phyloP scores from a whole-genome alignment of 1,140 invertebrate genomes.

The Hermetia illucens region DNA sequence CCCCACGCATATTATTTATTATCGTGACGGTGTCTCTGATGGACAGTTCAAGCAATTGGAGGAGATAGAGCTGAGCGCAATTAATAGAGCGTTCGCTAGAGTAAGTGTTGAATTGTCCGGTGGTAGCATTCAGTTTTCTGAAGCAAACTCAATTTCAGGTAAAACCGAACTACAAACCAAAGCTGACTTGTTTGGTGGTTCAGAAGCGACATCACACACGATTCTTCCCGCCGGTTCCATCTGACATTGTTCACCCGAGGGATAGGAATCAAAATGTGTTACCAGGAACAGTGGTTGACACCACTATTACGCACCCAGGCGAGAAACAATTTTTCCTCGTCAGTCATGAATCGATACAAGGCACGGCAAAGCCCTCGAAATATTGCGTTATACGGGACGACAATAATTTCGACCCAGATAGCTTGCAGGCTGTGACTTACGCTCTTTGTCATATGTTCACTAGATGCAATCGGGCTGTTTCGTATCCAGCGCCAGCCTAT shows the following conservation, averaged over 20 bases:
- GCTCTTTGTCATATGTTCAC: slow-evolving; percentile 80
- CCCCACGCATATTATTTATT: slow-evolving; percentile 55
- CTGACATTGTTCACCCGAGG: slow-evolving; percentile 20
- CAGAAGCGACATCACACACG: slow-evolving; percentile 84
- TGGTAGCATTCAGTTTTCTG: too few relatives aligned
- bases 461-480: slow-evolving; percentile 73
- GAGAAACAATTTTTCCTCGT: slow-evolving; percentile 78
- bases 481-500: slow-evolving; percentile 87
- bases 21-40: slow-evolving; percentile 79
- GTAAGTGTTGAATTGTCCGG: too few relatives aligned
- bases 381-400: slow-evolving; percentile 81
- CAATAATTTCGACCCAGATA: slow-evolving; percentile 50
- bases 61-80: slow-evolving; percentile 13
- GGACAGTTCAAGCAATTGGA: slow-evolving; percentile 63
- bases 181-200: slow-evolving; percentile 71
- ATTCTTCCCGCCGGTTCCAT: slow-evolving; percentile 42
- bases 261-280: slow-evolving; percentile 55
- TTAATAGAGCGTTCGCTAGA: slow-evolving; percentile 14
- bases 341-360: slow-evolving; percentile 55
- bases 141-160: too few relatives aligned
- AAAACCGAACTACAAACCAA: too few relatives aligned
- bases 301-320: slow-evolving; percentile 61
- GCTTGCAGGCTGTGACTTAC: slow-evolving; percentile 72
- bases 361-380: slow-evolving; percentile 76
- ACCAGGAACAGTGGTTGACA: slow-evolving; percentile 67